Percentiles rank a stretch among this genome's conserved stretches.
Evolutionary conservation across 2,113 vertebrate species (phyloP).

Genomic region (Hypanus sabinus): DNA sequence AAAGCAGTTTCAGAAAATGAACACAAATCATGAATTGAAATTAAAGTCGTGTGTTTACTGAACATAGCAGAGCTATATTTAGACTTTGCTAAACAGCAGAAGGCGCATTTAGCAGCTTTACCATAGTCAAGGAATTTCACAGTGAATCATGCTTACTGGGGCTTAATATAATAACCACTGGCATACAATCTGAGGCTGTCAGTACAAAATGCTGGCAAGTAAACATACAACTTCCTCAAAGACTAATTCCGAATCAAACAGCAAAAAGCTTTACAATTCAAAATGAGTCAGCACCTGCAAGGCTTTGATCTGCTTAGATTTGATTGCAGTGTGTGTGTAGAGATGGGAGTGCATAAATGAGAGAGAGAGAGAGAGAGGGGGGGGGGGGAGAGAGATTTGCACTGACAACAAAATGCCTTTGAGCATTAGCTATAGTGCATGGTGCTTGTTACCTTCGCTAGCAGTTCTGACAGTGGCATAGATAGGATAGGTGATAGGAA

Average conservation of each 20-base stretch:
- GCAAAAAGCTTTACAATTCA: background rate
- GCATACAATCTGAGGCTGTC: background rate
- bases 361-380: too few species aligned
- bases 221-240: background rate
- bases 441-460: background rate
- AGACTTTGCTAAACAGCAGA: background rate
- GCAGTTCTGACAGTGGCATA: background rate
- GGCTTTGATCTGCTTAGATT: background rate
- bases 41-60: slow-evolving; percentile 23
- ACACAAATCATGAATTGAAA: background rate
- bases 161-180: background rate
- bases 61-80: background rate
- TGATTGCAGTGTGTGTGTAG: background rate
- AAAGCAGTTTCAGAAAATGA: background rate
- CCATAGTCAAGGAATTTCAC: background rate
- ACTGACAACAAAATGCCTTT: background rate
- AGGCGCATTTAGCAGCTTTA: background rate
- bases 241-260: background rate
- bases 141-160: background rate
- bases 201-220: background rate
- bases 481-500: too few species aligned
- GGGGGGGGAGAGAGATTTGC: too few species aligned
- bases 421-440: background rate
- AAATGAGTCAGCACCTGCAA: background rate
- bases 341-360: background rate